These are phyloP conservation scores for Ferrisia virgata DNA, from an alignment of 2,888 invertebrate species.

Conservation along the genomic window DNA sequence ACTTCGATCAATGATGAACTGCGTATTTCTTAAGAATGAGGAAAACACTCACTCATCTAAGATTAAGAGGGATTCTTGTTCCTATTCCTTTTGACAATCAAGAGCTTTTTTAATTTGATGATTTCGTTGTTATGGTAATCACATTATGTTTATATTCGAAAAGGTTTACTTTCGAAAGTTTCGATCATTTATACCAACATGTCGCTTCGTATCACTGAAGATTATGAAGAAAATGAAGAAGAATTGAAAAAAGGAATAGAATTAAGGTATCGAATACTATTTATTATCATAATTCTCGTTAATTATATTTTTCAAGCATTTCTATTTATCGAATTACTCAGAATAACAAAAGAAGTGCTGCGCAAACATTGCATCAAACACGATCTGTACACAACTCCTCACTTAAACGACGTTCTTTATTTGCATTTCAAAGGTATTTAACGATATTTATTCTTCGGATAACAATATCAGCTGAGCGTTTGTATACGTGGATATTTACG, in stretches of 20 bases:
- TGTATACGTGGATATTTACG: neutral
- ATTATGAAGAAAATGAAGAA: conserved; percentile 38
- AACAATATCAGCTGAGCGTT: neutral
- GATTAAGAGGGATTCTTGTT: too few species aligned
- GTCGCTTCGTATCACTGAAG: conserved; percentile 34
- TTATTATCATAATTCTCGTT: neutral
- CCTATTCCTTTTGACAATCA: too few species aligned
- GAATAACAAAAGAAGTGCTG: conserved; percentile 81
- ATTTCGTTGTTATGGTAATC: neutral
- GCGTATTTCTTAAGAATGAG: too few species aligned
- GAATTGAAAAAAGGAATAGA: conserved; percentile 36
- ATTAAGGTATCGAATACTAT: neutral
- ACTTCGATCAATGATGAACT: too few species aligned
- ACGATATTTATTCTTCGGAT: neutral
- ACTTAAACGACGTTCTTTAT: conserved; percentile 88
- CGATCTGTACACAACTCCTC: conserved; percentile 81
- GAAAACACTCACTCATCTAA: too few species aligned
- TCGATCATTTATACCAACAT: neutral
- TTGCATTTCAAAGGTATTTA: conserved; percentile 81
- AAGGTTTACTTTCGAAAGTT: neutral
- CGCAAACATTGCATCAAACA: conserved; percentile 78
- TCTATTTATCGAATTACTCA: conserved; percentile 50
- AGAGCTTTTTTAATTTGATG: neutral
- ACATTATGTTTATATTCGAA: neutral
- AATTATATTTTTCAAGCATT: neutral